Percentiles rank a stretch among this genome's conserved stretches.
Evolutionary conservation across 2,888 invertebrate genomes (phyloP).

Genomic region (Macroteleia sp.): DNA sequence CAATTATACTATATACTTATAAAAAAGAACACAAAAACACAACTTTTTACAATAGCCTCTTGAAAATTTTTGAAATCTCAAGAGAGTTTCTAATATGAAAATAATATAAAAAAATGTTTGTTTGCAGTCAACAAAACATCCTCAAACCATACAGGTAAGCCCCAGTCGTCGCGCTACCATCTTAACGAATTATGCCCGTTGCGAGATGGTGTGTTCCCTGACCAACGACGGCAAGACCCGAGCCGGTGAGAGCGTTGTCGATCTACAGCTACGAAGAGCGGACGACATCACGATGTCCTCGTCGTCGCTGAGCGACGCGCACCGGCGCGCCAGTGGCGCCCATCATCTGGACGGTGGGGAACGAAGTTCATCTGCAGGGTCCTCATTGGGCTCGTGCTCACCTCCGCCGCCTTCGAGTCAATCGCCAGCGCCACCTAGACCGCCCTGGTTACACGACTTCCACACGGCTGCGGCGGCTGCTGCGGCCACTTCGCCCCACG

Average conservation of each 20-base stretch:
- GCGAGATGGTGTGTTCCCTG: conserved; percentile 84
- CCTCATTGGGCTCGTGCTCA: conserved; percentile 82
- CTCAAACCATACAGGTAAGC: conserved; percentile 13
- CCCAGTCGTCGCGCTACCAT: conserved; percentile 31
- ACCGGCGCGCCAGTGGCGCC: conserved; percentile 72
- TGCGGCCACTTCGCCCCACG: conserved; percentile 85
- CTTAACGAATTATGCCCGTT: conserved; percentile 78
- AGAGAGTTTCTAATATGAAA: no score
- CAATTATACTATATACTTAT: no score
- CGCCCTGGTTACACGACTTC: conserved; percentile 83
- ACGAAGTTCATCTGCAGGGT: conserved; percentile 81
- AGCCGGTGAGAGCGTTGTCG: conserved; percentile 70
- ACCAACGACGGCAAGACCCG: conserved; percentile 76
- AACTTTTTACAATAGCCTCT: no score
- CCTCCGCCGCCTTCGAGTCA: conserved; percentile 79
- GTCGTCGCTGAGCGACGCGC: conserved; percentile 80
- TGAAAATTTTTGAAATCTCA: no score
- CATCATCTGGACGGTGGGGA: conserved; percentile 75
- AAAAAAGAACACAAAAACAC: no score
- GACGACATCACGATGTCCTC: conserved; percentile 68
- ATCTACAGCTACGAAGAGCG: conserved; percentile 69
- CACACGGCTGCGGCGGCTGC: conserved; percentile 77
- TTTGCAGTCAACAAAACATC: conserved; percentile 12
- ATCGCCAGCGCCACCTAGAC: conserved; percentile 78
- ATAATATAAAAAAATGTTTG: no score